A percentile compares a stretch with the other conserved stretches of the same genome.
Evolutionary conservation across 2,888 invertebrate species (phyloP).

Genomic region (Tipula lateralis): DNA sequence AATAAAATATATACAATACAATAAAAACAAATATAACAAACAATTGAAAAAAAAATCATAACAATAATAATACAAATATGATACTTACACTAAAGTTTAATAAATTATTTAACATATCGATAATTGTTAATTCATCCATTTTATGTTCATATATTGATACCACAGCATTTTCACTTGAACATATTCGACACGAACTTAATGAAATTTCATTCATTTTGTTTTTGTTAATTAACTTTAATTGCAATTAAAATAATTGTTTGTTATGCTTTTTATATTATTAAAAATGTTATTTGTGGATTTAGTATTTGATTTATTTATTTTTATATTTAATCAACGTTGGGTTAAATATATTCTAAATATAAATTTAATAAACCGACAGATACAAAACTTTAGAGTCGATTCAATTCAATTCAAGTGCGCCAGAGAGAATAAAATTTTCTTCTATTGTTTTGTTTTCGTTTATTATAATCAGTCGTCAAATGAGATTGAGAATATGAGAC

Average conservation of each 20-base stretch:
- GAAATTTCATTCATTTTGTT: neutral
- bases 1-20: neutral
- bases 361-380: neutral
- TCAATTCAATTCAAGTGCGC: neutral
- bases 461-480: neutral
- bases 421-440: neutral
- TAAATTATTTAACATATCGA: neutral
- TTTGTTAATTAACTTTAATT: neutral
- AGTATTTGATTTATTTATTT: slow-evolving; percentile 3
- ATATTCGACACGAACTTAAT: neutral
- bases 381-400: neutral
- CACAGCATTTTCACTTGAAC: neutral
- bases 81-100: neutral
- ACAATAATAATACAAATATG: neutral
- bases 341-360: neutral
- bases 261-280: neutral
- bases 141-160: neutral
- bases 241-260: neutral
- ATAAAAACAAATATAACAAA: neutral
- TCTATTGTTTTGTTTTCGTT: neutral
- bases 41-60: neutral
- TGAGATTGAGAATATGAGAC: neutral
- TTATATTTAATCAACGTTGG: neutral
- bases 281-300: neutral
- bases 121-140: neutral